Evolutionary conservation across 1,140 invertebrate genomes (phyloP).

Genomic region (Contarinia nasturtii): DNA sequence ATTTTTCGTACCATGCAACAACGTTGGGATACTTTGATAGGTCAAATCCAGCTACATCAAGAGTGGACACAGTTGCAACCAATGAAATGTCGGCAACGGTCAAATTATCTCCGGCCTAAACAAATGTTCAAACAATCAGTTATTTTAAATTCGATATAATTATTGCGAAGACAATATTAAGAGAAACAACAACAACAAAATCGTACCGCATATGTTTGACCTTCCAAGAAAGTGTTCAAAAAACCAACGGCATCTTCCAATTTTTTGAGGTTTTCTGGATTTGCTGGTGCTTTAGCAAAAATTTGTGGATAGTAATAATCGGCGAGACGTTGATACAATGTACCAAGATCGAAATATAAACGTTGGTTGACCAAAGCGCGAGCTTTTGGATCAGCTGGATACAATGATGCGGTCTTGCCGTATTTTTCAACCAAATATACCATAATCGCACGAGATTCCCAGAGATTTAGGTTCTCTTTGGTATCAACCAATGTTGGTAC

Average conservation of each 20-base stretch:
- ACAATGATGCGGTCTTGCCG: constrained; percentile 42
- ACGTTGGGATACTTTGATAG: constrained; percentile 47
- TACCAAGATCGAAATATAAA: constrained; percentile 53
- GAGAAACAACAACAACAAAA: too few species aligned
- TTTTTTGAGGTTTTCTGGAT: constrained; percentile 41
- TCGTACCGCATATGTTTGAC: constrained; percentile 30
- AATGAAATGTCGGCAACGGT: constrained; percentile 53
- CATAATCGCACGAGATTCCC: constrained; percentile 53
- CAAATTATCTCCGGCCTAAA: constrained; percentile 36
- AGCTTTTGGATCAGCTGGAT: constrained; percentile 43
- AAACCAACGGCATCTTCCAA: constrained; percentile 39
- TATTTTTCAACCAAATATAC: constrained; percentile 41
- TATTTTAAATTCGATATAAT: too few species aligned
- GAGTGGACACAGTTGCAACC: constrained; percentile 37
- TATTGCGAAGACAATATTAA: too few species aligned
- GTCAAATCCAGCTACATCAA: constrained; percentile 43
- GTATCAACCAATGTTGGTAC: constrained; percentile 47
- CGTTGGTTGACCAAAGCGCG: constrained; percentile 52
- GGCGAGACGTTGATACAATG: constrained; percentile 37
- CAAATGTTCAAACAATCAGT: too few species aligned
- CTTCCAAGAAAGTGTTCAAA: constrained; percentile 46
- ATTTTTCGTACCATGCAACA: constrained; percentile 43
- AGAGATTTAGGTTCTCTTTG: constrained; percentile 38
- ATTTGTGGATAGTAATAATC: constrained; percentile 50
- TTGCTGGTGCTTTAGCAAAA: constrained; percentile 38